phyloP scores from a whole-genome alignment of 2,797 vertebrate species.

The Thamnophis elegans region DNA sequence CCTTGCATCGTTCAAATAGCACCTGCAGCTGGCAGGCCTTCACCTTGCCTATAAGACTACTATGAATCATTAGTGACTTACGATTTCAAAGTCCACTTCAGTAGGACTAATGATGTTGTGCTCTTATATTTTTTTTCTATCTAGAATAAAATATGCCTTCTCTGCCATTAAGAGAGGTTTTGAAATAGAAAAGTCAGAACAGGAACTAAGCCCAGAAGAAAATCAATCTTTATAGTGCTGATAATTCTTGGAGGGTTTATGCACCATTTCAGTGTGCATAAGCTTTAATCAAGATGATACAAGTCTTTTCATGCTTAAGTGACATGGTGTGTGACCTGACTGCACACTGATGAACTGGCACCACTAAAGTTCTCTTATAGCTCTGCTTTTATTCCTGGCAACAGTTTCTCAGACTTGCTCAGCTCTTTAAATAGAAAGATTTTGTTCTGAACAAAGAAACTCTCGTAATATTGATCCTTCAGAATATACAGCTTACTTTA shows the following conservation, averaged over 20 bases:
- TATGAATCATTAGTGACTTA: not conserved
- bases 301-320: slow-evolving; percentile 34
- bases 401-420: slow-evolving; percentile 26
- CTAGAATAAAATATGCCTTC: slow-evolving; percentile 19
- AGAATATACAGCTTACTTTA: not conserved
- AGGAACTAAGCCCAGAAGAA: not conserved
- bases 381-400: slow-evolving; percentile 24
- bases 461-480: not conserved
- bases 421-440: not conserved
- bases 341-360: not conserved
- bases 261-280: not conserved
- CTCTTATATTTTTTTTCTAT: not conserved
- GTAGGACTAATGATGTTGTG: not conserved
- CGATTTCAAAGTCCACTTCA: not conserved
- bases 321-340: slow-evolving; percentile 30
- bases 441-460: slow-evolving; percentile 31
- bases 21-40: not conserved
- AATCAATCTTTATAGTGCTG: slow-evolving; percentile 19
- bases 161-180: not conserved
- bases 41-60: not conserved
- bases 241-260: not conserved
- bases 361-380: not conserved
- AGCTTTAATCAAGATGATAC: slow-evolving; percentile 8
- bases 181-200: not conserved
- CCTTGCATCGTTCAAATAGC: not conserved